phyloP scores from a whole-genome alignment of 2,797 vertebrate genomes.

The Crypturellus tataupa region DNA sequence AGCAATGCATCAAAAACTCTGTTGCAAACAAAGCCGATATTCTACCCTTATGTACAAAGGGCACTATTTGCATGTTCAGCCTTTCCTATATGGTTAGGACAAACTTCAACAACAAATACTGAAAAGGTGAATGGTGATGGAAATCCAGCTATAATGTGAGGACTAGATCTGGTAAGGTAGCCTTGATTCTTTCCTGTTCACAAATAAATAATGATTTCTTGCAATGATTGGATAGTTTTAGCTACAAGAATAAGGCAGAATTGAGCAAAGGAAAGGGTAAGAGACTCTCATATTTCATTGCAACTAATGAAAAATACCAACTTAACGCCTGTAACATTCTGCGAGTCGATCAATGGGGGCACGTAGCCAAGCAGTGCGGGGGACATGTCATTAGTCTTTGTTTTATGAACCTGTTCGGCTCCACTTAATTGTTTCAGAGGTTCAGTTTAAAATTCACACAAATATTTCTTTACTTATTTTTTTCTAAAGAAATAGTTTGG shows the following conservation, averaged over 20 bases:
- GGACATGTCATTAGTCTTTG: slow-evolving; percentile 52
- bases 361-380: slow-evolving; percentile 50
- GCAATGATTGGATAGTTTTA: background rate
- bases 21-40: background rate
- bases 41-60: background rate
- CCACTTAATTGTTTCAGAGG: slow-evolving; percentile 54
- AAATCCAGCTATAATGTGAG: background rate
- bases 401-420: slow-evolving; percentile 60
- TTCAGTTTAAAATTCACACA: slow-evolving; percentile 5
- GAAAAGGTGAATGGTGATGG: background rate
- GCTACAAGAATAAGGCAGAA: slow-evolving; percentile 27
- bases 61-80: background rate
- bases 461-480: slow-evolving; percentile 1
- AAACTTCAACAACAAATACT: accelerated
- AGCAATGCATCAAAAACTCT: background rate
- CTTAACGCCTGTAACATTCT: slow-evolving; percentile 49
- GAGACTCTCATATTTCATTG: slow-evolving; percentile 31
- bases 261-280: background rate
- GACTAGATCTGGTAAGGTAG: background rate
- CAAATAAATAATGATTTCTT: slow-evolving; percentile 27
- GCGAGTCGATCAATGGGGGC: slow-evolving; percentile 62
- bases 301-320: slow-evolving; percentile 66
- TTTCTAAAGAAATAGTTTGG: slow-evolving; percentile 5
- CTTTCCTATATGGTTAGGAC: background rate
- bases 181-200: background rate